Conservation (phyloP, 2,888 invertebrate species). For the Drosophila melanosoma region DNA sequence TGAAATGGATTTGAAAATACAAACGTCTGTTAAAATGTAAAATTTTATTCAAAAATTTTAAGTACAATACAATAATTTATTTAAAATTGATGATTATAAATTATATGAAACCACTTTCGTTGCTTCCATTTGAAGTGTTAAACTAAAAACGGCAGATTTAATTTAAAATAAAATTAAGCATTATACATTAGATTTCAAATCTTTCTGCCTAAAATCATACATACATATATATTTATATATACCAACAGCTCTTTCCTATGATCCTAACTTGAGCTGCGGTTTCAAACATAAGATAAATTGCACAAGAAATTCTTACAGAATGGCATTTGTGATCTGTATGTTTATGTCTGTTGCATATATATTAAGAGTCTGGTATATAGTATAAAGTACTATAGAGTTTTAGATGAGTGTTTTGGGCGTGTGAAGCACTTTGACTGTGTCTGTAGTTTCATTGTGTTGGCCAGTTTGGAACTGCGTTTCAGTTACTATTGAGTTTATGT, state of each 20-base stretch:
- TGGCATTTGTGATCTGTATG: constrained; percentile 42
- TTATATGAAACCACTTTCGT: constrained; percentile 54
- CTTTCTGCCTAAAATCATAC: constrained; percentile 44
- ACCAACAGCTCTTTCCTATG: constrained; percentile 26
- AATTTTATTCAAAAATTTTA: constrained; percentile 62
- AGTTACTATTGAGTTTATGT: constrained; percentile 74
- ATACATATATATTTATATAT: constrained; percentile 1
- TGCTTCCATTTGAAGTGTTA: constrained; percentile 19
- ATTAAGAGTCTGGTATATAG: constrained; percentile 31
- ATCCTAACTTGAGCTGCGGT: constrained; percentile 33
- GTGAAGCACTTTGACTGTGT: constrained; percentile 69
- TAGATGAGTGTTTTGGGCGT: constrained; percentile 39
- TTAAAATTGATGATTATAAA: constrained; percentile 29
- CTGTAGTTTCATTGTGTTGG: constrained; percentile 74
- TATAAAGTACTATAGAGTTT: constrained; percentile 17
- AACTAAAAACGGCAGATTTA: constrained; percentile 26
- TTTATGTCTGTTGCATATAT: constrained; percentile 23
- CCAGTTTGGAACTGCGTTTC: constrained; percentile 72
- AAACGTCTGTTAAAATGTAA: constrained; percentile 57
- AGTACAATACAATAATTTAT: constrained; percentile 34
- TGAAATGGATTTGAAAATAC: neutral
- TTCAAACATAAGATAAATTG: constrained; percentile 54
- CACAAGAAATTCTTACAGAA: constrained; percentile 74
- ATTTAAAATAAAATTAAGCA: constrained; percentile 16
- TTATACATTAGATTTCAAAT: constrained; percentile 60